Evolutionary conservation across 2,888 invertebrate species (phyloP).

Genomic region (Cloeon dipterum): DNA sequence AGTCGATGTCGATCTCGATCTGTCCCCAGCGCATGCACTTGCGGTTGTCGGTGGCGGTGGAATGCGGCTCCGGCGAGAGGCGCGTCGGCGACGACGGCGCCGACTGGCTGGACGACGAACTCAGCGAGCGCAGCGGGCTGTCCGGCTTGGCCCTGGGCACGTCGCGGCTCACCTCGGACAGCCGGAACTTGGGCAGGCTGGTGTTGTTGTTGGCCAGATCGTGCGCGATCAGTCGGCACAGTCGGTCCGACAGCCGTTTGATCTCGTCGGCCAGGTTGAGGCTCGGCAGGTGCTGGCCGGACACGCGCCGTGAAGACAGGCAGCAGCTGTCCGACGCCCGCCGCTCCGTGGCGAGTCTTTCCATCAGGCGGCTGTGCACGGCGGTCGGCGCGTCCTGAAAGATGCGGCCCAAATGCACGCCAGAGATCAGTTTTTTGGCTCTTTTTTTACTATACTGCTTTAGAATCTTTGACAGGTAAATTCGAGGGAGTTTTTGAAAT

Average conservation of each 20-base stretch:
- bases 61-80: conserved; percentile 13
- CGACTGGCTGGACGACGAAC: conserved; percentile 10
- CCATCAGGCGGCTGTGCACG: conserved; percentile 3
- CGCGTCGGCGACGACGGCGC: conserved; percentile 28
- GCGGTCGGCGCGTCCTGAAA: conserved; percentile 6
- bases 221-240: conserved; percentile 19
- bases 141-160: conserved; percentile 25
- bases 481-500: no score
- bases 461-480: no score
- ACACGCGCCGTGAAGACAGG: conserved; percentile 18
- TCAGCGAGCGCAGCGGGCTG: conserved; percentile 1
- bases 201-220: conserved; percentile 2
- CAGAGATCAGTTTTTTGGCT: no score
- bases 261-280: conserved; percentile 52
- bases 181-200: conserved; percentile 32
- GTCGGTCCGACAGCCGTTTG: conserved; percentile 55
- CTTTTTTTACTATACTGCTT: no score
- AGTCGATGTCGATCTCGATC: not conserved
- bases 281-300: conserved; percentile 13
- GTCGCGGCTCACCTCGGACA: conserved; percentile 37
- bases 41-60: conserved; percentile 34
- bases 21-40: conserved; percentile 12
- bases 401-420: no score
- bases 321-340: conserved; percentile 58
- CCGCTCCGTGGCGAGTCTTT: conserved; percentile 27